A percentile compares a stretch with the other conserved stretches of the same genome.
phyloP scores from a whole-genome alignment of 2,888 invertebrate species.

The Lithophane ornitopus region DNA sequence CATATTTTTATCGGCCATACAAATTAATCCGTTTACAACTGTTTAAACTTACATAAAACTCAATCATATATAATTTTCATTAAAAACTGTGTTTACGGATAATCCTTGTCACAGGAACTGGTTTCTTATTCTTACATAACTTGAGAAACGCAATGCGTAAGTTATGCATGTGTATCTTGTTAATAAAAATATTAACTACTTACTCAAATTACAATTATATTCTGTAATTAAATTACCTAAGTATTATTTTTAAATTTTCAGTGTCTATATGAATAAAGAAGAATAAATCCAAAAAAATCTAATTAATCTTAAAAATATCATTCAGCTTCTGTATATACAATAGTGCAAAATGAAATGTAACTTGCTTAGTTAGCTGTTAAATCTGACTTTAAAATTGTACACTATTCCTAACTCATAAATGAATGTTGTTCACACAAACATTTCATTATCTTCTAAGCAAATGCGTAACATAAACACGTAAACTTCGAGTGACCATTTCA shows the following conservation, averaged over 20 bases:
- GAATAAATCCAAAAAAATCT: too few species aligned
- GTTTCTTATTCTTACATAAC: slow-evolving; percentile 62
- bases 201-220: not conserved
- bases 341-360: not conserved
- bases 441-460: slow-evolving; percentile 32
- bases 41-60: slow-evolving; percentile 41
- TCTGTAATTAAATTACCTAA: not conserved
- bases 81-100: slow-evolving; percentile 38
- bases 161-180: slow-evolving; percentile 22
- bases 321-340: not conserved
- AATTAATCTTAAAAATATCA: not conserved
- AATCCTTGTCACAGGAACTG: slow-evolving; percentile 59
- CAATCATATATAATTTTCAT: slow-evolving; percentile 21
- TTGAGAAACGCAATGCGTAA: slow-evolving; percentile 52
- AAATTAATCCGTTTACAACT: slow-evolving; percentile 20
- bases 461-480: slow-evolving; percentile 33
- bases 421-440: slow-evolving; percentile 33
- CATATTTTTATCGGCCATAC: not conserved
- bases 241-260: not conserved
- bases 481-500: slow-evolving; percentile 54
- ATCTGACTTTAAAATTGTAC: not conserved
- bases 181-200: not conserved
- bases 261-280: not conserved
- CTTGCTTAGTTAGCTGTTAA: not conserved
- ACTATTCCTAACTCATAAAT: slow-evolving; percentile 3